Base-by-base conservation (phyloP, 64 coral and sea anemone genomes). In the Platygyra sinensis region DNA sequence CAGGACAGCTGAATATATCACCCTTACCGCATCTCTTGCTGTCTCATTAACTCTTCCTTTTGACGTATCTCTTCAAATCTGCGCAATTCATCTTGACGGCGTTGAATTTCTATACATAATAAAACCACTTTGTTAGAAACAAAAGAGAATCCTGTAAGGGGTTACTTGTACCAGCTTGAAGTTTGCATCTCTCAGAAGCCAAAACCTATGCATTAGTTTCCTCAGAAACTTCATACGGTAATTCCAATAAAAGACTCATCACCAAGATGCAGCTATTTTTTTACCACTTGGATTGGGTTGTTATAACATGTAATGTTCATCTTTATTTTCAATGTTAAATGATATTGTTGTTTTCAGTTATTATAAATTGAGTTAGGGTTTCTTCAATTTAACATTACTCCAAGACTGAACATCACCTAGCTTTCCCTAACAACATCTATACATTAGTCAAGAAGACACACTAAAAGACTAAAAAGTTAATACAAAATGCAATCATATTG, bases 31-130 rank as follows among this genome's bases (percentile, higher is more conserved):
- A 85, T 12, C 27, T 85, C 81, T 85, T 61, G 93, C 29, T 98
- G 93, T 62, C 93, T 84, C 90, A 92, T 95, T 81, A 98, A 93
- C 30, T 98, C 96, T 83, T 98, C 96, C 76, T 87, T 89, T 42
- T 91, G 88, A 49, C 89, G 94, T 69, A 93, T 80, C 76, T 98
- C 96, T 33, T 94, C 96, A 54, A 93, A 86, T 16, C 96, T 74
- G 13, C 83, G 74, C 33, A 98, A 57, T 65, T 98, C 96, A 78
- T 94, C 93, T 77, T 98, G 96, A 10, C 88, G 86, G 74, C 88
- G 76, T 50, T 95, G 90, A 10, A 98, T 89, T 82, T 98, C 96
- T 82, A 74, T 52, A 62, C 11, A 80, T 8, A 72, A 67, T 17
- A 77, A 42, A 86, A 59, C 16, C 17, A 28, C 10, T 8, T 15